These are phyloP conservation scores for Endotricha flammealis DNA, from an alignment of 2,888 invertebrate genomes.

Conservation along the genomic window DNA sequence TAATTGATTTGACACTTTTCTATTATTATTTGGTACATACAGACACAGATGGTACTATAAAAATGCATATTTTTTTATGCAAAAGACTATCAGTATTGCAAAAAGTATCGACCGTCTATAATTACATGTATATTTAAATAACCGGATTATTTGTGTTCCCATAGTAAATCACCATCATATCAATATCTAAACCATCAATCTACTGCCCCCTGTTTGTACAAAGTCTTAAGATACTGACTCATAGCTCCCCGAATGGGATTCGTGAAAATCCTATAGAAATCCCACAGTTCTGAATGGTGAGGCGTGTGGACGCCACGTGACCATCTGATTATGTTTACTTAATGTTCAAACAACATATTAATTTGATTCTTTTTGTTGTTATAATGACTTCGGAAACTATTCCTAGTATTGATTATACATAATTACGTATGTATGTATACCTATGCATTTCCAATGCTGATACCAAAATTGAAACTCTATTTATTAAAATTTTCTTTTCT, in stretches of 20 bases:
- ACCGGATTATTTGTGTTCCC: conserved; percentile 59
- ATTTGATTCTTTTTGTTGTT: conserved; percentile 67
- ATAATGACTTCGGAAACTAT: conserved; percentile 61
- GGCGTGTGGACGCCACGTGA: conserved; percentile 64
- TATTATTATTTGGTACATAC: too few relatives aligned
- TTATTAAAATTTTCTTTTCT: too few relatives aligned
- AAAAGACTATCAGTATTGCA: too few relatives aligned
- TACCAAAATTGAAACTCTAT: too few relatives aligned
- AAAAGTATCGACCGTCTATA: too few relatives aligned
- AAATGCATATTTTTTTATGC: too few relatives aligned
- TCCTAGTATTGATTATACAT: too few relatives aligned
- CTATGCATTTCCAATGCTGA: too few relatives aligned
- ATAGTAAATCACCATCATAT: conserved; percentile 71
- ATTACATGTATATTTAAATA: conserved; percentile 20
- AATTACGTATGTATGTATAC: too few relatives aligned
- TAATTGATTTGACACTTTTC: too few relatives aligned
- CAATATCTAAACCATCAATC: conserved; percentile 69
- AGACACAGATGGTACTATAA: too few relatives aligned
- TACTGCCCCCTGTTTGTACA: conserved; percentile 61
- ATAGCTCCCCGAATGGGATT: conserved; percentile 61
- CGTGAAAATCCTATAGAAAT: conserved; percentile 62
- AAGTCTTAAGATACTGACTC: conserved; percentile 70
- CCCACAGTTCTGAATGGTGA: conserved; percentile 44
- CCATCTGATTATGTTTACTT: conserved; percentile 71
- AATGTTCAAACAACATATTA: conserved; percentile 77